Evolutionary conservation across 2,113 vertebrate genomes (phyloP), one percentile per base, ranked within the genome.

Genomic region (Thamnophis sirtalis): DNA sequence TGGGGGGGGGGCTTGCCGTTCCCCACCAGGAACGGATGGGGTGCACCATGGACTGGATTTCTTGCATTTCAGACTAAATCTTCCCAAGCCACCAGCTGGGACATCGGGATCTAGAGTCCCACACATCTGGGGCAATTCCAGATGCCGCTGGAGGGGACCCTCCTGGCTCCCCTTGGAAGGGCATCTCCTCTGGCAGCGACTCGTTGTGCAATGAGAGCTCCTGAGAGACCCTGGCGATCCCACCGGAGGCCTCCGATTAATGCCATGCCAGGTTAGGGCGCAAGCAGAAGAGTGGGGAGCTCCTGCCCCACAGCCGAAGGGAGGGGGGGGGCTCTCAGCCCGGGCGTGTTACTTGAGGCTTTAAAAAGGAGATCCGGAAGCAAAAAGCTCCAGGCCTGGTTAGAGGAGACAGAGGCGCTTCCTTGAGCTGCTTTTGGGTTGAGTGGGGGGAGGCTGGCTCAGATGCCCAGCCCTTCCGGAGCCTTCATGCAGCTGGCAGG

Each of bases 1-100:
- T 9, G 60, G 1, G 1, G 26, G 0, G 26, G 11, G 10, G 4
- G 63, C 43, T 15, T 38, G 68, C 68, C 1, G 0, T 19, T 80
- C 68, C 68, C 68, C 68, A 80, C 15, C 68, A 19, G 15, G 33
- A 80, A 80, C 8, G 33, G 63, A 15, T 1, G 4, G 60, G 68
- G 15, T 80, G 68, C 13, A 38, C 28, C 68, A 68, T 4, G 60
- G 60, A n/a, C 26, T 10, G 3, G 68, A 5, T 5, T 1, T 33
- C n/a, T 73, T 19, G 17, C 6, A 80, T 19, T 38, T 80, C 33
- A 33, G 15, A 38, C 68, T 80, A 38, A 33, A 80, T 80, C 68
- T 8, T 80, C 68, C 68, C 15, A 2, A 80, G 33, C 68, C 68
- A 21, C n/a, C 68, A 21, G 33, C 33, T 80, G 68, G 33, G 68